A percentile compares a stretch with the other conserved stretches of the same genome.
Evolutionary conservation across 2,797 vertebrate species (phyloP).

Genomic region (Tragopan temminckii): DNA sequence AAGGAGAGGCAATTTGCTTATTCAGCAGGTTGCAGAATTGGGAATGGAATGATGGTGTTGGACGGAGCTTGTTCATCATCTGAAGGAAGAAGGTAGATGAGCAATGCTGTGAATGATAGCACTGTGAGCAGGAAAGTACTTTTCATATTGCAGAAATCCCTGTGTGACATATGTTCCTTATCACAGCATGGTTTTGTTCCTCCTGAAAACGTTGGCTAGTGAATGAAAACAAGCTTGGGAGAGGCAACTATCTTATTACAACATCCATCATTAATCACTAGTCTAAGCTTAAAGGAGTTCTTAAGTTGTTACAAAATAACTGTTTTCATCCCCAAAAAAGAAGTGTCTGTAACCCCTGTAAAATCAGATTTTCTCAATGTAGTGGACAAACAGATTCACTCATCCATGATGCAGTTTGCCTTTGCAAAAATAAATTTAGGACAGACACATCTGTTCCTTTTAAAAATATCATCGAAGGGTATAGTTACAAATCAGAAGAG

Average conservation of each 20-base stretch:
- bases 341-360: not conserved
- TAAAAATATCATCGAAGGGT: constrained; percentile 27
- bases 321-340: not conserved
- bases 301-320: not conserved
- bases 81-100: not conserved
- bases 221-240: not conserved
- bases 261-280: not conserved
- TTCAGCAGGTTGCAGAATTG: not conserved
- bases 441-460: constrained; percentile 16
- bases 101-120: not conserved
- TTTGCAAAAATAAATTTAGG: constrained; percentile 12
- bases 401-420: not conserved
- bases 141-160: not conserved
- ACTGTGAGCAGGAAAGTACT: not conserved
- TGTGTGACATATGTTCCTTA: not conserved
- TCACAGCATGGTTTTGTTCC: not conserved
- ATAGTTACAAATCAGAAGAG: constrained; percentile 19
- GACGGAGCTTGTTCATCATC: not conserved
- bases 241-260: not conserved
- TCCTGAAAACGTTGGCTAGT: not conserved
- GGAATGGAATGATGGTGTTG: not conserved
- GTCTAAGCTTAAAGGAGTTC: not conserved
- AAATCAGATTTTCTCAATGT: not conserved
- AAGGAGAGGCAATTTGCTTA: not conserved
- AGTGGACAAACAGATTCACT: not conserved